These are phyloP conservation scores for Halichondria panicea DNA, from an alignment of 37 sponge, comb jelly and placozoan species.

Conservation along the genomic window DNA sequence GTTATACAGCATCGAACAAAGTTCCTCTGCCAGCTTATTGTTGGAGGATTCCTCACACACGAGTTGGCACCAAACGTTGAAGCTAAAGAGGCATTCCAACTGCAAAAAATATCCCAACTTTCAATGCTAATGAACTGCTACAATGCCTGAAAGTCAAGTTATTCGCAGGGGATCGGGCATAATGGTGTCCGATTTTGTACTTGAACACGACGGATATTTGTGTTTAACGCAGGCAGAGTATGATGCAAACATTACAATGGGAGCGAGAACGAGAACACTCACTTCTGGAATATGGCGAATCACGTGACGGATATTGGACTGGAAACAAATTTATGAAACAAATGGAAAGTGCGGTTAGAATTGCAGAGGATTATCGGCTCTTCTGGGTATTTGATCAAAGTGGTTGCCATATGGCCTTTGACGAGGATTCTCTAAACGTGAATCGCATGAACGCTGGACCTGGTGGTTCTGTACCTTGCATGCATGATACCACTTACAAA, in stretches of 20 bases:
- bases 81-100: neutral
- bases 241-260: slow-evolving; percentile 1
- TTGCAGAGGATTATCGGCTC: slow-evolving; percentile 17
- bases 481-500: slow-evolving; percentile 22
- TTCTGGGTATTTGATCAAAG: slow-evolving; percentile 46
- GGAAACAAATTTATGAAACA: slow-evolving; percentile 25
- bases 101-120: no score
- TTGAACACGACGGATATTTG: neutral
- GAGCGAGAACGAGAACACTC: neutral
- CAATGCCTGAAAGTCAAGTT: no score
- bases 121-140: no score
- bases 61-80: slow-evolving; percentile 3
- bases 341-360: slow-evolving; percentile 14
- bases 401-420: slow-evolving; percentile 29
- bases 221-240: neutral
- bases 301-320: slow-evolving; percentile 42
- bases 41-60: slow-evolving; percentile 2
- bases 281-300: slow-evolving; percentile 11
- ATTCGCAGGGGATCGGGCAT: no score
- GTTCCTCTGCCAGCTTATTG: slow-evolving; percentile 1
- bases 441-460: slow-evolving; percentile 19
- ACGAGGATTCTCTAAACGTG: slow-evolving; percentile 37
- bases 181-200: neutral
- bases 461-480: slow-evolving; percentile 11
- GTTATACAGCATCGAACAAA: slow-evolving; percentile 5